These are phyloP conservation scores for Sycobia sp. DNA, from an alignment of 1,140 invertebrate species.

Conservation along the genomic window DNA sequence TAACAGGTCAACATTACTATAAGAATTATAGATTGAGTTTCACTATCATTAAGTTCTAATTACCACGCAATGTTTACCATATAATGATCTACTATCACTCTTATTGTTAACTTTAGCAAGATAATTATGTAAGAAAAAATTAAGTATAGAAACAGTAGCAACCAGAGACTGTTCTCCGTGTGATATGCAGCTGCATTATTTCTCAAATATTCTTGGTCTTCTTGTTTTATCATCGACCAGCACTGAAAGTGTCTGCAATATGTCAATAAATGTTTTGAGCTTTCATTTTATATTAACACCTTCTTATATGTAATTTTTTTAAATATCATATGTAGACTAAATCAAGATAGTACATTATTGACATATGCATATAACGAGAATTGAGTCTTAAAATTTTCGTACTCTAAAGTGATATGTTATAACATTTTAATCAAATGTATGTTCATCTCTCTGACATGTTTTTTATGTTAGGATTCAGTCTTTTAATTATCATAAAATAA, in stretches of 20 bases:
- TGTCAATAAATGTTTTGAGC: slow-evolving; percentile 11
- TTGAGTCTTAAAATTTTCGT: slow-evolving; percentile 33
- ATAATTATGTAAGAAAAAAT: no score
- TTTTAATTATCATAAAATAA: no score
- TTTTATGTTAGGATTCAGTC: no score
- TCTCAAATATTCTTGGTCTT: not conserved
- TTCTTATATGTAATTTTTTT: slow-evolving; percentile 16
- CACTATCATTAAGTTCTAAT: no score
- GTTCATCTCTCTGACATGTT: slow-evolving; percentile 30
- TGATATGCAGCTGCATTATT: no score
- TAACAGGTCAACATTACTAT: no score
- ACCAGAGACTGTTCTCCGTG: no score
- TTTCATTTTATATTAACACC: slow-evolving; percentile 14
- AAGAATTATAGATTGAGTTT: no score
- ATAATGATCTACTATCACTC: no score
- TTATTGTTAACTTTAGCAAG: no score
- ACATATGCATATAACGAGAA: slow-evolving; percentile 41
- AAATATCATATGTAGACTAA: slow-evolving; percentile 33
- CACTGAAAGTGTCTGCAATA: not conserved
- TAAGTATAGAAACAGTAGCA: no score
- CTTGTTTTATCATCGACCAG: not conserved
- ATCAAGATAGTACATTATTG: slow-evolving; percentile 38
- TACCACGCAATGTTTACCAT: no score
- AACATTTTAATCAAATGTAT: slow-evolving; percentile 33
- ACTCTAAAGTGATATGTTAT: slow-evolving; percentile 39